Evolutionary conservation across 2,888 invertebrate genomes (phyloP).

Genomic region (Spisula subtruncata): DNA sequence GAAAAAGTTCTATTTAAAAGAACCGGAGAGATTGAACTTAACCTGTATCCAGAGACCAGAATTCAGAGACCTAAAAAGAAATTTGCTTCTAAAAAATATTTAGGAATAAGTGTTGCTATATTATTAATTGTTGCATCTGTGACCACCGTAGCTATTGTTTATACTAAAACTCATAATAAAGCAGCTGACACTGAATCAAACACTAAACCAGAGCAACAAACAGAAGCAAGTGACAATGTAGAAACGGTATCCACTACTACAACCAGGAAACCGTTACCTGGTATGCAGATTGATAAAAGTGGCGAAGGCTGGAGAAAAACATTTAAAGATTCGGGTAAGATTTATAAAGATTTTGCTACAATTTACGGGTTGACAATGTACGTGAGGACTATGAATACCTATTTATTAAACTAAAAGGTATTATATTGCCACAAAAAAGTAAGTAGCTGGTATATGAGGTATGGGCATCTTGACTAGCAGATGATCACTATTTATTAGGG

Average conservation of each 20-base stretch:
- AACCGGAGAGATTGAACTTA: slow-evolving; percentile 60
- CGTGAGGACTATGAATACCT: too few relatives aligned
- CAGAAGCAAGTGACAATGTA: neutral
- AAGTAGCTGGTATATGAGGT: too few relatives aligned
- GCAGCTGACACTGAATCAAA: neutral
- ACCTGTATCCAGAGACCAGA: slow-evolving; percentile 49
- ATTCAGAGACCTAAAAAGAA: slow-evolving; percentile 15
- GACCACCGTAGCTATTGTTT: slow-evolving; percentile 27
- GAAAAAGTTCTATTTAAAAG: slow-evolving; percentile 53
- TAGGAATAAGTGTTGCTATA: slow-evolving; percentile 20
- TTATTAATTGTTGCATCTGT: slow-evolving; percentile 23
- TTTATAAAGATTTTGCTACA: neutral
- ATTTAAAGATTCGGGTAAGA: slow-evolving; percentile 34
- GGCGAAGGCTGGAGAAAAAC: slow-evolving; percentile 23
- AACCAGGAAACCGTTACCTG: slow-evolving; percentile 5
- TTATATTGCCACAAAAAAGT: too few relatives aligned
- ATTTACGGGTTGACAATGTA: neutral
- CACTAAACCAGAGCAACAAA: slow-evolving; percentile 20
- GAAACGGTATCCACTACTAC: neutral
- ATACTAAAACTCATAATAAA: slow-evolving; percentile 10
- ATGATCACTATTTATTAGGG: too few relatives aligned
- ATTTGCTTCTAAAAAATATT: neutral
- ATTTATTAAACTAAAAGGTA: too few relatives aligned
- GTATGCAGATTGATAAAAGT: neutral
- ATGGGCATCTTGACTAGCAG: too few relatives aligned